Conservation (phyloP, 2,888 invertebrate species). For the Hololepta plana region DNA sequence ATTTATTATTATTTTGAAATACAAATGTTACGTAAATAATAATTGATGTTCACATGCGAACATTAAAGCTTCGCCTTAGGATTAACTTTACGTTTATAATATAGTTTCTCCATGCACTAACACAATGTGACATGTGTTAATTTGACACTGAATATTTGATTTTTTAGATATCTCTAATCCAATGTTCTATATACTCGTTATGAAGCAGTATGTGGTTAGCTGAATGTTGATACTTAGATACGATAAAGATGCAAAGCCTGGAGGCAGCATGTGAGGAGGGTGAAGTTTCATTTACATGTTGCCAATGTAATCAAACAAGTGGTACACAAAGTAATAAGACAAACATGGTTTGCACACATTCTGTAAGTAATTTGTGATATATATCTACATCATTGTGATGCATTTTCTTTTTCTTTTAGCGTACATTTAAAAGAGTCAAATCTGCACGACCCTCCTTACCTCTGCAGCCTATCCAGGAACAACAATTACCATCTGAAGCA, state of each 20-base stretch:
- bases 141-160: not conserved
- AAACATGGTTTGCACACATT: slow-evolving; percentile 14
- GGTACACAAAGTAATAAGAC: slow-evolving; percentile 9
- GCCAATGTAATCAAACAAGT: slow-evolving; percentile 11
- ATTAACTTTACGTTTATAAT: not conserved
- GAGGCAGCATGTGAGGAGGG: slow-evolving; percentile 47
- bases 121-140: not conserved
- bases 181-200: slow-evolving; percentile 5
- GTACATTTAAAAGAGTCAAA: slow-evolving; percentile 23
- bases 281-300: slow-evolving; percentile 28
- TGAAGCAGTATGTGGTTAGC: slow-evolving; percentile 21
- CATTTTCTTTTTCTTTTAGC: slow-evolving; percentile 18
- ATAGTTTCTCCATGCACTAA: not conserved
- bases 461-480: slow-evolving; percentile 21
- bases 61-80: not conserved
- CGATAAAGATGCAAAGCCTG: slow-evolving; percentile 44
- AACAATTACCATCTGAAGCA: slow-evolving; percentile 10
- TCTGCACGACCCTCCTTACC: slow-evolving; percentile 21
- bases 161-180: slow-evolving; percentile 1
- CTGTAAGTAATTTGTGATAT: too few species aligned
- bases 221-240: slow-evolving; percentile 27
- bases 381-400: too few species aligned
- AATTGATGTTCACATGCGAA: too few species aligned
- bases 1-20: too few species aligned
- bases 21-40: too few species aligned